phyloP scores from a whole-genome alignment of 2,113 vertebrate species.

The Cathartes aura region DNA sequence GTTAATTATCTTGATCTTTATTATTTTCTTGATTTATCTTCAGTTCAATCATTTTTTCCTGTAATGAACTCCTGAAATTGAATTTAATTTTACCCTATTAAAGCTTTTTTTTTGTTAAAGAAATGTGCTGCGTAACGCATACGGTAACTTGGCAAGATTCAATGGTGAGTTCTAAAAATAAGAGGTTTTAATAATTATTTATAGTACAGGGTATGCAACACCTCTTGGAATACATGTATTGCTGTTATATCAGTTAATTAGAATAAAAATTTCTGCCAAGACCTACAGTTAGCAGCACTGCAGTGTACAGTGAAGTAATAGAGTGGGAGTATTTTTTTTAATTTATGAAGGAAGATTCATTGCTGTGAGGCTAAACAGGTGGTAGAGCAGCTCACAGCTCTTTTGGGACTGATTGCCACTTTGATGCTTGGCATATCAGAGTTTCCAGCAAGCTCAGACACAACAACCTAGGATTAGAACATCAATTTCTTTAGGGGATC shows the following conservation, averaged over 20 bases:
- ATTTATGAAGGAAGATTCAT: background rate
- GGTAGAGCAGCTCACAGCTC: background rate
- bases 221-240: conserved; percentile 12
- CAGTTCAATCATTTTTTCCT: background rate
- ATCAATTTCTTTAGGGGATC: background rate
- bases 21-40: background rate
- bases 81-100: background rate
- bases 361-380: conserved; percentile 12
- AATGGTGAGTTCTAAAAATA: background rate
- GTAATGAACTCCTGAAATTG: background rate
- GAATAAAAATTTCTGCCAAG: background rate
- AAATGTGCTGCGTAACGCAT: background rate
- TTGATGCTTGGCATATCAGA: background rate
- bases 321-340: background rate
- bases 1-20: background rate
- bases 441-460: background rate
- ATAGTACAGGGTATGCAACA: background rate
- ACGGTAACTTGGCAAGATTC: background rate
- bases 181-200: background rate
- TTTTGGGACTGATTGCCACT: conserved; percentile 7
- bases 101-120: background rate
- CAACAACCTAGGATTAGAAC: background rate
- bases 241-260: background rate
- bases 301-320: background rate
- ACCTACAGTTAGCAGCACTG: background rate